Percentiles rank a stretch among this genome's conserved stretches.
phyloP scores from a whole-genome alignment of 2,113 vertebrate genomes.

The Rhinopomastus cyanomelas region DNA sequence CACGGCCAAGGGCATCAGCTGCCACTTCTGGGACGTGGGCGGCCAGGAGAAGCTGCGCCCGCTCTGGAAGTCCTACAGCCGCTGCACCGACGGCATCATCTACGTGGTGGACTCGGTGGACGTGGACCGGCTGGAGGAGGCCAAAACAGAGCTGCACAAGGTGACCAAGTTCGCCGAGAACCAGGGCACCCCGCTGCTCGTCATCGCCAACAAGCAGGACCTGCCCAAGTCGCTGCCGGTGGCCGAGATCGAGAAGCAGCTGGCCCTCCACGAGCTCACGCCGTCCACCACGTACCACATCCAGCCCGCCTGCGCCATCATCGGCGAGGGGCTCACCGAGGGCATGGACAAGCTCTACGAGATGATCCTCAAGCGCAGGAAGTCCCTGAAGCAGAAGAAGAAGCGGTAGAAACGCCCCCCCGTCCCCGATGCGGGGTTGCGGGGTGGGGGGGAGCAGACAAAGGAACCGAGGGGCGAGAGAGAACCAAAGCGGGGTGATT shows the following conservation, averaged over 20 bases:
- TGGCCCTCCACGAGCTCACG: slow-evolving; percentile 91
- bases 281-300: slow-evolving; percentile 93
- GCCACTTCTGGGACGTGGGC: slow-evolving; percentile 97
- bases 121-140: slow-evolving; percentile 92
- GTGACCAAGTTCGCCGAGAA: slow-evolving; percentile 97
- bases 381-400: slow-evolving; percentile 93
- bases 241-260: slow-evolving; percentile 93
- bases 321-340: slow-evolving; percentile 94
- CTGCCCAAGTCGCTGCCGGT: slow-evolving; percentile 91
- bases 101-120: slow-evolving; percentile 98
- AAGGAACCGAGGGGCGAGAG: slow-evolving; percentile 49
- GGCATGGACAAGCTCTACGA: slow-evolving; percentile 98
- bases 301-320: slow-evolving; percentile 96
- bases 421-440: too few species aligned
- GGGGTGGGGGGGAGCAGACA: slow-evolving; percentile 47
- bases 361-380: slow-evolving; percentile 94
- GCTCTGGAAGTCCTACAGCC: slow-evolving; percentile 97
- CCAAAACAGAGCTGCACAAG: slow-evolving; percentile 94
- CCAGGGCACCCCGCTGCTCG: slow-evolving; percentile 93
- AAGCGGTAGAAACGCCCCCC: slow-evolving; percentile 81
- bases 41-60: slow-evolving; percentile 97
- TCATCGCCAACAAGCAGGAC: slow-evolving; percentile 98
- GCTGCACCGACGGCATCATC: slow-evolving; percentile 96
- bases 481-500: slow-evolving; percentile 69
- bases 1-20: slow-evolving; percentile 94